Percentiles rank a stretch among this genome's conserved stretches.
These are phyloP conservation scores for Proteles cristata DNA, from an alignment of 2,113 vertebrate genomes.

Conservation along the genomic window DNA sequence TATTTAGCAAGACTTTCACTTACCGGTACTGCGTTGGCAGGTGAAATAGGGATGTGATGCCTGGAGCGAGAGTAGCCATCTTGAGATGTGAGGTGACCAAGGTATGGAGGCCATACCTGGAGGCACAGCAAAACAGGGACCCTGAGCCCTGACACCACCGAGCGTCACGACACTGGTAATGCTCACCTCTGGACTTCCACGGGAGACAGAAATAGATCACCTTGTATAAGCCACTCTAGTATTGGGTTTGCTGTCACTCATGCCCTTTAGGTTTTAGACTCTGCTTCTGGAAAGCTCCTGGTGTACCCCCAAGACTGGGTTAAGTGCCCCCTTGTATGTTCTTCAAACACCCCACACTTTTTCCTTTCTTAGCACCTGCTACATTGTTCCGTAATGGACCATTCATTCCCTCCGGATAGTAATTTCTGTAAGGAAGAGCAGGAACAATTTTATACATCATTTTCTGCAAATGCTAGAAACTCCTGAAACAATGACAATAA, in stretches of 20 bases:
- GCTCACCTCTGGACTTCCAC: background rate
- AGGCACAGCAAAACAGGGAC: background rate
- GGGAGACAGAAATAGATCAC: background rate
- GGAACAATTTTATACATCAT: background rate
- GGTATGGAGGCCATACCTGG: background rate
- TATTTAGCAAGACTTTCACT: background rate
- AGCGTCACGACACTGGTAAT: background rate
- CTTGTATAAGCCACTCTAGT: background rate
- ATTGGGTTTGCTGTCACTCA: background rate
- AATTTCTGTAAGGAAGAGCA: background rate
- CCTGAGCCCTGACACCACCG: background rate
- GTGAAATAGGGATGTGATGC: background rate
- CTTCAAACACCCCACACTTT: background rate
- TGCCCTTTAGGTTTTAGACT: background rate
- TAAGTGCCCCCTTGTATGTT: background rate
- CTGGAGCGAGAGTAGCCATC: background rate
- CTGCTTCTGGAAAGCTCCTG: background rate
- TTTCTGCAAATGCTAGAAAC: background rate
- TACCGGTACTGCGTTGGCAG: background rate
- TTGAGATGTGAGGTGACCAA: background rate
- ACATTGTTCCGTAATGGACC: background rate
- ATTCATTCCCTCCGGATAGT: background rate
- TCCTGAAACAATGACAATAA: background rate
- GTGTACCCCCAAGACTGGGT: background rate
- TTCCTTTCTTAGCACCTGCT: background rate